A percentile compares a stretch with the other conserved stretches of the same genome.
Conservation (phyloP, 2,113 vertebrate genomes). For the Triplophysa siluroides region DNA sequence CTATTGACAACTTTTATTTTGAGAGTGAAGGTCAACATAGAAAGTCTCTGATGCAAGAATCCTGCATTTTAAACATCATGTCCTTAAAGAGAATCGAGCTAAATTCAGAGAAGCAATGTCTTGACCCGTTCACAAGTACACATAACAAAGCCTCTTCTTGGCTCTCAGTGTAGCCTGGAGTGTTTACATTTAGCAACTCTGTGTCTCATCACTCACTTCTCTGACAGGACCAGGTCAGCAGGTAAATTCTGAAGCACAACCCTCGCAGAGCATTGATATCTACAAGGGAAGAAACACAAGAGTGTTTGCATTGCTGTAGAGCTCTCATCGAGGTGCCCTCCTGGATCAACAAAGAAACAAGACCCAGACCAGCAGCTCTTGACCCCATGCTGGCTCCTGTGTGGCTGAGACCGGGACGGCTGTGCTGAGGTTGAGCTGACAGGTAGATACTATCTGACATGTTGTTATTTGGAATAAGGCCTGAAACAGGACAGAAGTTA, state of each 20-base stretch:
- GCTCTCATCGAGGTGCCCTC: too few species aligned
- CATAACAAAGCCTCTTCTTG: slow-evolving; percentile 28
- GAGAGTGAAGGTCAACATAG: not conserved
- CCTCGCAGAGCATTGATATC: too few species aligned
- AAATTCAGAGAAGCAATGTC: not conserved
- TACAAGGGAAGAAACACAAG: too few species aligned
- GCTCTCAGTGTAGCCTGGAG: slow-evolving; percentile 39
- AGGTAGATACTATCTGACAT: slow-evolving; percentile 56
- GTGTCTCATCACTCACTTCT: slow-evolving; percentile 38
- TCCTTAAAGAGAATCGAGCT: slow-evolving; percentile 8
- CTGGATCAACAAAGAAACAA: slow-evolving; percentile 49
- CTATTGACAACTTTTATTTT: not conserved
- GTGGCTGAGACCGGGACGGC: slow-evolving; percentile 39
- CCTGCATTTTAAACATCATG: slow-evolving; percentile 31
- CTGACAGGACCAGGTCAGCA: slow-evolving; percentile 38
- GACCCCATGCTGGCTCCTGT: slow-evolving; percentile 51
- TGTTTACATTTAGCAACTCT: slow-evolving; percentile 44
- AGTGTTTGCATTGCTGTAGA: too few species aligned
- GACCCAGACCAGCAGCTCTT: slow-evolving; percentile 52
- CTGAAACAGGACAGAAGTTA: slow-evolving; percentile 46
- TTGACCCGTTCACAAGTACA: slow-evolving; percentile 12
- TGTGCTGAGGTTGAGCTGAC: slow-evolving; percentile 48
- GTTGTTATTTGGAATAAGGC: slow-evolving; percentile 50
- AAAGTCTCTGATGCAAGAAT: not conserved
- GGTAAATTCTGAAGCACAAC: slow-evolving; percentile 28